phyloP scores from a whole-genome alignment of 2,113 vertebrate species.

The Poeciliopsis retropinna region DNA sequence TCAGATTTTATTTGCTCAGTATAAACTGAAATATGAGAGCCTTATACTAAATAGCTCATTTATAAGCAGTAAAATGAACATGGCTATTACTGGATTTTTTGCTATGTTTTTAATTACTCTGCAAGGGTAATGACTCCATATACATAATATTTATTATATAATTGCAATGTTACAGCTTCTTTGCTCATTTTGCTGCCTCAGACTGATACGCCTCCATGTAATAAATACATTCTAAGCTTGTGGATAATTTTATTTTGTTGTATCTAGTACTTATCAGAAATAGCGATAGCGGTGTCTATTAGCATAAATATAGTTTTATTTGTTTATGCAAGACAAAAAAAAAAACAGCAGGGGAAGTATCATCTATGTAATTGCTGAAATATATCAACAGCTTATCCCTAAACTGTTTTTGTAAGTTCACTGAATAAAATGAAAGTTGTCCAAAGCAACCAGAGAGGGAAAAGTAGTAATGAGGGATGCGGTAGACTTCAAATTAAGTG shows the following conservation, averaged over 20 bases:
- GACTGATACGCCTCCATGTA: background rate
- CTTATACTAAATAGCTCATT: background rate
- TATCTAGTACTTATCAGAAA: background rate
- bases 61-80: background rate
- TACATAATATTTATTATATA: background rate
- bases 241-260: background rate
- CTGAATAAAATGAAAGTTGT: background rate
- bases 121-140: slow-evolving; percentile 4
- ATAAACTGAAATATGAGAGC: background rate
- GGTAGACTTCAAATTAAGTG: background rate
- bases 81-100: background rate
- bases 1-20: background rate
- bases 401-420: background rate
- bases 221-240: background rate
- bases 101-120: background rate
- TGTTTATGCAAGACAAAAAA: background rate
- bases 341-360: background rate
- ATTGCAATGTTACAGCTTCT: background rate
- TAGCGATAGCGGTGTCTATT: background rate
- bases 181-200: background rate
- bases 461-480: background rate
- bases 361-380: slow-evolving; percentile 5
- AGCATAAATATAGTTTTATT: background rate
- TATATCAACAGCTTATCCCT: slow-evolving; percentile 1
- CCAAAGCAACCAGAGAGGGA: background rate